Conservation (phyloP, 2,797 vertebrate species). For the Molossus alvarezi region DNA sequence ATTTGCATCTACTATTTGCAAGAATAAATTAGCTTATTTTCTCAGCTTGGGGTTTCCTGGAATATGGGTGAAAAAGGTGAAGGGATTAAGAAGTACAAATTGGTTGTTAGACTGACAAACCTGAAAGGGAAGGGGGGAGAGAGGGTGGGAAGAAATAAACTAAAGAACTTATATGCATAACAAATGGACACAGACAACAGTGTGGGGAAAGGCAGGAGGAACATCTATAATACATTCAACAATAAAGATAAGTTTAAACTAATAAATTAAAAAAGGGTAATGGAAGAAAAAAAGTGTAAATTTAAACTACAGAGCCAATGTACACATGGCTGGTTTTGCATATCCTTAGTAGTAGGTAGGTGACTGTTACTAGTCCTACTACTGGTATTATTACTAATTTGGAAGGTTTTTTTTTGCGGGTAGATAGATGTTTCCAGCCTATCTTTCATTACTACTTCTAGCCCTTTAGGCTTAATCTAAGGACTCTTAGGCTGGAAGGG, state of each 20-base stretch:
- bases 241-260: too few species aligned
- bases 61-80: not conserved
- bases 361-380: not conserved
- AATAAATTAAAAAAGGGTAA: too few species aligned
- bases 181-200: too few species aligned
- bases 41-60: not conserved
- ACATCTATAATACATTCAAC: too few species aligned
- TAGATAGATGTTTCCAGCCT: not conserved
- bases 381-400: not conserved
- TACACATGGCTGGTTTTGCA: not conserved
- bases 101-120: too few species aligned
- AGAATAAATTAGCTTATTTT: not conserved
- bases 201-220: too few species aligned
- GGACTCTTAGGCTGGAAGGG: not conserved
- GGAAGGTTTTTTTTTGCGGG: not conserved
- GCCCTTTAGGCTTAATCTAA: not conserved
- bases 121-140: too few species aligned
- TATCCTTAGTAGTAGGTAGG: not conserved
- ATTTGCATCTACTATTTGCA: too few species aligned
- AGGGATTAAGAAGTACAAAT: too few species aligned
- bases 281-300: not conserved
- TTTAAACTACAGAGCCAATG: not conserved
- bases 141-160: too few species aligned
- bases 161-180: too few species aligned
- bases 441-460: not conserved